Evolutionary conservation across 1,140 invertebrate species (phyloP), one percentile per base, ranked within the genome.

Genomic region (Sitobion miscanthi): DNA sequence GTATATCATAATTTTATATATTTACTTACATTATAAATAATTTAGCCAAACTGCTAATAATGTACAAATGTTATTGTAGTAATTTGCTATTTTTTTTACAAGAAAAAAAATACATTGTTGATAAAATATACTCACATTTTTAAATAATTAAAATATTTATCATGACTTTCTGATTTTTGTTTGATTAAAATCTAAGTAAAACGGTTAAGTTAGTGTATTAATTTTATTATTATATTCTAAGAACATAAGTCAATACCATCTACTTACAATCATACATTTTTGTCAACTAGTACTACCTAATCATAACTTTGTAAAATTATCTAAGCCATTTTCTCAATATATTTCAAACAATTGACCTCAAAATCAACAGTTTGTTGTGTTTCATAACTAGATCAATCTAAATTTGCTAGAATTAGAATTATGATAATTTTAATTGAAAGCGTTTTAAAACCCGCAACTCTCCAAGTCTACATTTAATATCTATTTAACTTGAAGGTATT

Each of bases 31-130:
- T n/a, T 77, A 77, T 77, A 77, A 77, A 77, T 77, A 77, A 77
- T 77, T 77, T 85, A 86, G 85, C 38, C 38, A 85, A 85, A 45
- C 85, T 86, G 38, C 42, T 86, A 86, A 47, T 86, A 30, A 86
- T 86, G 14, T 47, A 86, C 42, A 86, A 47, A 86, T 30, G 25
- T 47, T 30, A 38, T 77, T 77, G 62, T 77, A 30, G 62, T 77
- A 77, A 77, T 77, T 77, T 77, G 62, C 77, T 35, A 83, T 83
- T 69, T 83, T 83, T 83, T 83, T 83, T 83, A 83, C 77, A 83
- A 77, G 62, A 77, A 77, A 77, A 69, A 77, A 77, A 57, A 25
- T n/a, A 77, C 62, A 77, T 77, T 77, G 62, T n/a, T 77, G 62
- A 69, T 83, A 38, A 83, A 83, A 38, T 83, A 83, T 38, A 83